A percentile compares a stretch with the other conserved stretches of the same genome.
phyloP scores from a whole-genome alignment of 2,797 vertebrate genomes.

The Parauchenoglanis punctatus region DNA sequence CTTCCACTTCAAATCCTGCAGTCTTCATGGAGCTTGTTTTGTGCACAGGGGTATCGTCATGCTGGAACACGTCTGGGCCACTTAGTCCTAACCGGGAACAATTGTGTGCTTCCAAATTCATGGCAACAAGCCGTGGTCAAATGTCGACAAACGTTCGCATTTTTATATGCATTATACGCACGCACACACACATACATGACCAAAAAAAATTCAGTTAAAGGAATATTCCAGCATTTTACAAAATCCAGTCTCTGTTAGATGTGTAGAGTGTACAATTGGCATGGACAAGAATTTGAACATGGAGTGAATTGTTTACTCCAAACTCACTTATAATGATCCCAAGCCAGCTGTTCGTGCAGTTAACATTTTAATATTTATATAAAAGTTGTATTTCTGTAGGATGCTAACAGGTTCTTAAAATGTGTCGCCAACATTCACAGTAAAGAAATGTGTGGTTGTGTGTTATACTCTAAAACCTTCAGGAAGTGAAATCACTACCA shows the following conservation, averaged over 20 bases:
- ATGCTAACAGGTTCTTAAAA: background rate
- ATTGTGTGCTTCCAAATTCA: too few species aligned
- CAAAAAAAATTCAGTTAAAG: background rate
- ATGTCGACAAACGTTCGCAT: too few species aligned
- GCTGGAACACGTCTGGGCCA: too few species aligned
- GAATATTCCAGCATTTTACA: background rate
- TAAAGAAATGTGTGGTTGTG: background rate
- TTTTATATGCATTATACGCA: too few species aligned
- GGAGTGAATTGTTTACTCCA: background rate
- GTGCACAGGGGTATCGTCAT: too few species aligned
- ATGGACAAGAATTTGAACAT: background rate
- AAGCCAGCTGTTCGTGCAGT: background rate
- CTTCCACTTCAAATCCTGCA: too few species aligned
- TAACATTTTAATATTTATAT: background rate
- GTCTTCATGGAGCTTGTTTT: too few species aligned
- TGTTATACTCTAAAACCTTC: background rate
- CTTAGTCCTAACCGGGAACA: too few species aligned
- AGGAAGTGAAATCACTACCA: background rate
- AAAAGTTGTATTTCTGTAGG: background rate
- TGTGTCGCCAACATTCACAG: background rate
- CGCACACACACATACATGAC: background rate
- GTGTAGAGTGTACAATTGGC: background rate
- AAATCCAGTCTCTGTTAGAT: background rate
- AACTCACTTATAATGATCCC: conserved; percentile 1
- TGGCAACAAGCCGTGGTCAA: too few species aligned